Conservation (phyloP, 2,797 vertebrate species). For the Catamblyrhynchus diadema region DNA sequence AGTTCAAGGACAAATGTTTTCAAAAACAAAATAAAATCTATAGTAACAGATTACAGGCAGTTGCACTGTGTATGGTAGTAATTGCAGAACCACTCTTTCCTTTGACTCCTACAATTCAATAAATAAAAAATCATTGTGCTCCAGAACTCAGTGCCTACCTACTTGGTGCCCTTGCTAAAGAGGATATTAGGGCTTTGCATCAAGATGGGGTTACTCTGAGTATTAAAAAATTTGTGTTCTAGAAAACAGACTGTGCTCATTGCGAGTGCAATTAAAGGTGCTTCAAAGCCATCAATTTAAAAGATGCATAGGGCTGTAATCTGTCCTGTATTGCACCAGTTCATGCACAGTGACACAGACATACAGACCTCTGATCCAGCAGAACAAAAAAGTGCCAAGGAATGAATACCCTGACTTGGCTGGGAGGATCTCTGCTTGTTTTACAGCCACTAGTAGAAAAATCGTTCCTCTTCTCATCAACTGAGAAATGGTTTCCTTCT, state of each 20-base stretch:
- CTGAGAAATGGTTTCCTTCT: not conserved
- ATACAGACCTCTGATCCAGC: not conserved
- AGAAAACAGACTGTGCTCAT: not conserved
- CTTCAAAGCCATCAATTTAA: not conserved
- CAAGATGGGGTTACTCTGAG: not conserved
- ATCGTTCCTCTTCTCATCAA: not conserved
- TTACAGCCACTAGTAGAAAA: not conserved
- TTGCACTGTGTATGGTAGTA: not conserved
- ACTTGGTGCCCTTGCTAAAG: not conserved
- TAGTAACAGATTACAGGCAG: not conserved
- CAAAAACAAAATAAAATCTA: not conserved
- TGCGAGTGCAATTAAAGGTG: not conserved
- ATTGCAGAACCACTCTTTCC: not conserved
- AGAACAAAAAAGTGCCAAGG: not conserved
- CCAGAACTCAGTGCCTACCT: not conserved
- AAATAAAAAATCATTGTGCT: not conserved
- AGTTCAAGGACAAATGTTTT: not conserved
- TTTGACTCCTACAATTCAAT: not conserved
- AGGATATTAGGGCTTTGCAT: not conserved
- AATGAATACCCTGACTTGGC: not conserved
- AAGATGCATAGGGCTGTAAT: not conserved
- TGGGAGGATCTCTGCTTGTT: not conserved
- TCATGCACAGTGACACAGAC: not conserved
- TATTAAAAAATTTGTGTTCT: not conserved
- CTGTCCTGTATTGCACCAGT: not conserved